Evolutionary conservation across 2,113 vertebrate species (phyloP).

Genomic region (Morone chrysops): DNA sequence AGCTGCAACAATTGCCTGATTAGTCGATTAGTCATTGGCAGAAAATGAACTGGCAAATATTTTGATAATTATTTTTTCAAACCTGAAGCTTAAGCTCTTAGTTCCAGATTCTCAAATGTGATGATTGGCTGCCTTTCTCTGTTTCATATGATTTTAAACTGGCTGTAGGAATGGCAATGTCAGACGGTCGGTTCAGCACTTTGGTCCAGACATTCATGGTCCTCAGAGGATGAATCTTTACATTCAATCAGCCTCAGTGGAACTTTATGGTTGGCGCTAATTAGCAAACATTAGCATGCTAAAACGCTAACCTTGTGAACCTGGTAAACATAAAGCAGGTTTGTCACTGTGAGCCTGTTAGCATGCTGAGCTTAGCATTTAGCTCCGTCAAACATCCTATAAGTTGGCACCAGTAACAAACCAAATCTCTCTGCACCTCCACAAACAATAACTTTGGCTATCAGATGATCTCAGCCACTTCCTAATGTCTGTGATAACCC

Average conservation of each 20-base stretch:
- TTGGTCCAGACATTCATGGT: no score
- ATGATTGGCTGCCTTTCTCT: background rate
- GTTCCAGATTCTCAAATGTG: background rate
- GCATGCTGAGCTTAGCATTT: background rate
- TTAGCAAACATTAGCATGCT: background rate
- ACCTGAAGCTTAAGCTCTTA: no score
- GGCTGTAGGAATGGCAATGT: no score
- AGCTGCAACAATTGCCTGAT: background rate
- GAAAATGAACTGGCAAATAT: background rate
- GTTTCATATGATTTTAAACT: no score
- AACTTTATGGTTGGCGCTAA: no score
- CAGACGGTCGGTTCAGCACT: no score
- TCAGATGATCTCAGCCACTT: constrained; percentile 71
- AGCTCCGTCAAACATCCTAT: constrained; percentile 13
- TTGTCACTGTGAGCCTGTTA: background rate
- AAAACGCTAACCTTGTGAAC: background rate
- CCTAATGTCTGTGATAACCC: constrained; percentile 61
- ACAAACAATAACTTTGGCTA: constrained; percentile 65
- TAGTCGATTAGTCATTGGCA: background rate
- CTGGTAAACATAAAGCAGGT: background rate
- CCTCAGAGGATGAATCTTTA: no score
- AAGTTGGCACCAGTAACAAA: constrained; percentile 50
- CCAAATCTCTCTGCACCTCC: constrained; percentile 46
- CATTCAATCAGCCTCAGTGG: background rate
- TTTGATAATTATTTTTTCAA: no score